Conservation (phyloP, 2,888 invertebrate genomes). For the Polymixis flavicincta region DNA sequence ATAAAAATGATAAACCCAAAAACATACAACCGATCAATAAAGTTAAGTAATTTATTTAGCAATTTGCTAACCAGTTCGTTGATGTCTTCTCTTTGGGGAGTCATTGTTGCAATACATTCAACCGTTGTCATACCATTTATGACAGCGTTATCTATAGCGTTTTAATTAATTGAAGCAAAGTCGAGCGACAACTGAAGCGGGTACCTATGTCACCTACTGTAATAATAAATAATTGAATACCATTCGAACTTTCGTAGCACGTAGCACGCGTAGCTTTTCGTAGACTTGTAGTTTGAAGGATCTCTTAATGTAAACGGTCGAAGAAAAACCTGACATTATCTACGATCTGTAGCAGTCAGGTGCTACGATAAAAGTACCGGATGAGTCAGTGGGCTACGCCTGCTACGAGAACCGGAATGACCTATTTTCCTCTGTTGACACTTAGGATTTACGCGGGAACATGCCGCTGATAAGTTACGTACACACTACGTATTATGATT, state of each 20-base stretch:
- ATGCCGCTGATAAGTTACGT: slow-evolving; percentile 31
- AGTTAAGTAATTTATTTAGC: slow-evolving; percentile 35
- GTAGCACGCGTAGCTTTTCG: slow-evolving; percentile 50
- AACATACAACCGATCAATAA: slow-evolving; percentile 21
- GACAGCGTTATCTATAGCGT: background rate
- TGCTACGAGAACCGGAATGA: slow-evolving; percentile 29
- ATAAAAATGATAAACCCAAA: background rate
- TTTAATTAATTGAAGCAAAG: slow-evolving; percentile 15
- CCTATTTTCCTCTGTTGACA: slow-evolving; percentile 53
- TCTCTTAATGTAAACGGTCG: slow-evolving; percentile 22
- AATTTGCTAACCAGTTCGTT: slow-evolving; percentile 35
- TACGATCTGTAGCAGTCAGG: slow-evolving; percentile 43
- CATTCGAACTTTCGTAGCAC: slow-evolving; percentile 17
- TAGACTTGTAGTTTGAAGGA: slow-evolving; percentile 37
- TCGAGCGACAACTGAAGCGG: slow-evolving; percentile 3
- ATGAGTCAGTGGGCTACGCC: slow-evolving; percentile 21
- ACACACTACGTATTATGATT: slow-evolving; percentile 1
- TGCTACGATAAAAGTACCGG: slow-evolving; percentile 36
- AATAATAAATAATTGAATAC: background rate
- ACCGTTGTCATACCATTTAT: slow-evolving; percentile 4
- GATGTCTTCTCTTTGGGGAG: slow-evolving; percentile 58
- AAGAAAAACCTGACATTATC: slow-evolving; percentile 33
- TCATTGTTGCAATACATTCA: slow-evolving; percentile 29
- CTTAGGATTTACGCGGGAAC: slow-evolving; percentile 40
- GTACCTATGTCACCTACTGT: background rate